phyloP scores from a whole-genome alignment of 2,888 invertebrate species.

The Elmis aenea region DNA sequence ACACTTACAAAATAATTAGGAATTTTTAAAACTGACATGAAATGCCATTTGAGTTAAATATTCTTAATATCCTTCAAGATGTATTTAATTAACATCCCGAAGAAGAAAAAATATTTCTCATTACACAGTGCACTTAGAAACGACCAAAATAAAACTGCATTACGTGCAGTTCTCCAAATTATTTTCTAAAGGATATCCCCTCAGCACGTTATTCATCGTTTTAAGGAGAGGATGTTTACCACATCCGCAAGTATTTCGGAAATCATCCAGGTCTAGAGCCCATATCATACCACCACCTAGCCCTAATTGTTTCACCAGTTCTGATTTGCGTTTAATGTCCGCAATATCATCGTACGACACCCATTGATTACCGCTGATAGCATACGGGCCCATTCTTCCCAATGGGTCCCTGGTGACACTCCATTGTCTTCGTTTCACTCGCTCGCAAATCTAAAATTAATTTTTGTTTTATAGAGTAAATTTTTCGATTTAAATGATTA shows the following conservation, averaged over 20 bases:
- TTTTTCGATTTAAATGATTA: background rate
- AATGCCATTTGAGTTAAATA: too few species aligned
- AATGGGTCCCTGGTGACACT: constrained; percentile 57
- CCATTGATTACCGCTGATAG: constrained; percentile 69
- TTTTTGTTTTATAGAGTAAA: constrained; percentile 3
- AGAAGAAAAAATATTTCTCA: constrained; percentile 13
- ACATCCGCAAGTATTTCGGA: constrained; percentile 63
- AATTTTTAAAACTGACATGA: too few species aligned
- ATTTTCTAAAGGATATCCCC: constrained; percentile 39
- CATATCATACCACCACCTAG: constrained; percentile 73
- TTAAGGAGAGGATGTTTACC: constrained; percentile 63
- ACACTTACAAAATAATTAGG: too few species aligned
- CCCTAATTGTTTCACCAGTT: constrained; percentile 53
- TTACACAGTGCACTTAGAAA: background rate
- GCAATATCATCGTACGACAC: constrained; percentile 69
- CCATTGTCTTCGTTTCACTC: constrained; percentile 56
- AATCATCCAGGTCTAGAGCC: constrained; percentile 76
- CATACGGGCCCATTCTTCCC: constrained; percentile 67
- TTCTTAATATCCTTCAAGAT: constrained; percentile 12
- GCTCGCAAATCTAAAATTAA: constrained; percentile 55
- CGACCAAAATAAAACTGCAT: background rate
- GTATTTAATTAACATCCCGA: constrained; percentile 5
- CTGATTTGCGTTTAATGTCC: constrained; percentile 60
- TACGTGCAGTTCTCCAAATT: constrained; percentile 33
- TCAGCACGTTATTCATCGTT: constrained; percentile 57